Conservation (phyloP, 2,113 vertebrate genomes). For the Phasianus colchicus region DNA sequence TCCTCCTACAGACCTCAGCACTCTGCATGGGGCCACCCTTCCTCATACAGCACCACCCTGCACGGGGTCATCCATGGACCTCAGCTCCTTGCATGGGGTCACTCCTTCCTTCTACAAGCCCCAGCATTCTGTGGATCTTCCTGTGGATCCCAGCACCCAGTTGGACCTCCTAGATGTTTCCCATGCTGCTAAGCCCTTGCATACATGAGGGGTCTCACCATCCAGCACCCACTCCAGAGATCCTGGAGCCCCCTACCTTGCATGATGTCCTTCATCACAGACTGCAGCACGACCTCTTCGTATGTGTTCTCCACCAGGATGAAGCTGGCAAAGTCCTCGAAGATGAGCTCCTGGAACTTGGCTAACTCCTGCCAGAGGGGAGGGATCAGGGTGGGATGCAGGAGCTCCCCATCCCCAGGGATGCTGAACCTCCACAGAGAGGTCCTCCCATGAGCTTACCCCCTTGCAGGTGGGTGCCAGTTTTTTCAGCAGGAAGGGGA, state of each 20-base stretch:
- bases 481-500: constrained; percentile 95
- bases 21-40: background rate
- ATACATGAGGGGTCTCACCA: background rate
- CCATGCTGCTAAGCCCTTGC: background rate
- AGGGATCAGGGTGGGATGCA: background rate
- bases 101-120: background rate
- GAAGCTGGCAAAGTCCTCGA: constrained; percentile 93
- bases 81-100: background rate
- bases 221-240: background rate
- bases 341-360: constrained; percentile 93
- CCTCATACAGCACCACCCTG: background rate
- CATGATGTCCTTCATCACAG: constrained; percentile 94
- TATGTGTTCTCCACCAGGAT: constrained; percentile 93
- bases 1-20: background rate
- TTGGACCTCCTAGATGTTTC: background rate
- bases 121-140: background rate
- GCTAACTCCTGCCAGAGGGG: constrained; percentile 84
- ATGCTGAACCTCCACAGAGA: rapidly evolving
- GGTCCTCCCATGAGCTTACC: constrained; percentile 61
- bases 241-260: constrained; percentile 81
- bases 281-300: constrained; percentile 94
- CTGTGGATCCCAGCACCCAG: background rate
- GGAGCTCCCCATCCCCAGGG: background rate
- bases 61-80: background rate
- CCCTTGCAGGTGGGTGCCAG: constrained; percentile 86